Base-by-base conservation (phyloP, 2,888 invertebrate species). In the Incurvaria masculella region DNA sequence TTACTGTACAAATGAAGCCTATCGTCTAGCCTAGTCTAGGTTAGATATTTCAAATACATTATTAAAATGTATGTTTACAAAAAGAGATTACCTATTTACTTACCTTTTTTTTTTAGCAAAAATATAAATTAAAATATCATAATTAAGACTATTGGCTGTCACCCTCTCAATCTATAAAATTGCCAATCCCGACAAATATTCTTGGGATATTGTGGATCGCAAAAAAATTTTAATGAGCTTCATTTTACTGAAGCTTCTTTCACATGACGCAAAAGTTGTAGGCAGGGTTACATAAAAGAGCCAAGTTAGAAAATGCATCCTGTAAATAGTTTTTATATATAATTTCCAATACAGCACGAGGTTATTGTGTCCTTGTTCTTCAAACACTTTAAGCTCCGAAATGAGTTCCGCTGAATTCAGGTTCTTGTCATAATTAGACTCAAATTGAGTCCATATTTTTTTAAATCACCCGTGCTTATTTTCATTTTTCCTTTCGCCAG, bases 371-470 rank as follows among this genome's bases (percentile, higher is more conserved):
- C 23, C 23, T 23, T 23, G 23, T 23, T 23, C 23, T 23, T 23
- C 10, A 23, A 23, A 23, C 23, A 23, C 23, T 23, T 23, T 10
- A 23, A 23, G 23, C 23, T 23, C 23, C 23, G 23, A 23, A 23
- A 23, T 23, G 23, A 23, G 23, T 23, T 23, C 23, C 10, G 23
- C 23, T 23, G 23, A 23, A 23, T 23, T 23, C 23, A 23, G 23
- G 23, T 23, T 10, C 23, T 23, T 23, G 23, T 23, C 23, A 10
- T 23, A 23, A 6, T 23, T 23, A 23, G 23, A 23, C 6, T 14
- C 40, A 40, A 40, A 40, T 40, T 40, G n/a, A 40, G 40, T 40
- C 40, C 40, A 40, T 40, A 40, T 14, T 40, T 40, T 16, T 40
- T 16, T 6, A 23, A 23, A 23, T 23, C 23, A 23, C 5, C 23